Evolutionary conservation across 2,113 vertebrate species (phyloP), one percentile per base, ranked within the genome.

Genomic region (Dipodomys spectabilis): DNA sequence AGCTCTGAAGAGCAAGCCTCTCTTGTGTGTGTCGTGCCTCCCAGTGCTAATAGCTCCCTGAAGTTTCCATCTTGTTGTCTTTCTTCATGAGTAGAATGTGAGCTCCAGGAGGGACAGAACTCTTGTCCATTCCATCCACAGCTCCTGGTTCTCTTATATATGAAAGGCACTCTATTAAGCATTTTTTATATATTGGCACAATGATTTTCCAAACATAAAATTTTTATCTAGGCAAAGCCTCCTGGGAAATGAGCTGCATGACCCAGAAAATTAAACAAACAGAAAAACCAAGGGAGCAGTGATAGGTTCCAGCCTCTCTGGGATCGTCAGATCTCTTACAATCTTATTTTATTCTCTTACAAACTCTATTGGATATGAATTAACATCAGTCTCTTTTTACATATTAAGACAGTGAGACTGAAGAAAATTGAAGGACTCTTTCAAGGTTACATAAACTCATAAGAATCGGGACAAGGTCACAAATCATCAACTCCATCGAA

Each of bases 321-420:
- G 60, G 49, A 28, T 11, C 32, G 60, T 86, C 28, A 22, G 16
- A 35, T 2, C 8, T 79, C 35, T 10, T 74, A 6, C 80, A 88
- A 68, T 75, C 44, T 82, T 39, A 68, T 23, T 75, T 62, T 71
- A 82, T 79, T 94, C 15, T 86, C 64, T 57, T 35, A 71, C 25
- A 27, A 83, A 25, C 32, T 83, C 65, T 72, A 45, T 16, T 72
- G 28, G 23, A n/a, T 82, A 22, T 32, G 32, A 95, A 80, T 75
- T 75, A 79, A 25, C 19, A 60, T 32, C 57, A 15, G 20, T 69
- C 23, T 57, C 80, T 75, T 77, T 92, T 91, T 94, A 88, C 19
- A 85, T 23, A 77, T 79, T 64, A 72, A 53, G 69, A 92, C 89
- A 92, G 60, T 91, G n/a, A 93, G n/a, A 53, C 30, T 94, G 4